phyloP scores from a whole-genome alignment of 2,797 vertebrate genomes.

The Prionace glauca region DNA sequence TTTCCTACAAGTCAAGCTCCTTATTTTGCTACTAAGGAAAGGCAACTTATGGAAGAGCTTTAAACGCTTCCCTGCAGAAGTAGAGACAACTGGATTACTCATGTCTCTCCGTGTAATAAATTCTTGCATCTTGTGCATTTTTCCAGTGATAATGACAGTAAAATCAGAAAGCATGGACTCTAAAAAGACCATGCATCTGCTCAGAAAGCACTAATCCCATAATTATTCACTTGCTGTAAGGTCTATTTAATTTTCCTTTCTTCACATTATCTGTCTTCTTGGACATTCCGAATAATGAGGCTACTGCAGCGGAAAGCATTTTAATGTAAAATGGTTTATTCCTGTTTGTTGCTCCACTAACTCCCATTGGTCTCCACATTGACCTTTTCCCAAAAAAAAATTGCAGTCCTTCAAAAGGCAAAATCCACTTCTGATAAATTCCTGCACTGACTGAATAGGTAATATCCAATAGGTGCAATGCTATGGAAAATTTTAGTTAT shows the following conservation, averaged over 20 bases:
- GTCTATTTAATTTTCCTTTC: neutral
- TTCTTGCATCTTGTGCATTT: neutral
- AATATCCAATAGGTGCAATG: neutral
- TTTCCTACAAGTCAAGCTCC: neutral
- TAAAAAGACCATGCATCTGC: neutral
- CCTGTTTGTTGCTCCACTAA: neutral
- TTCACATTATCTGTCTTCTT: neutral
- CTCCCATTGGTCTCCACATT: neutral
- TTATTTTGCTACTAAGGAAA: neutral
- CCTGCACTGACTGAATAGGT: neutral
- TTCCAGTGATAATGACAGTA: neutral
- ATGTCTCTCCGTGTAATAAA: neutral
- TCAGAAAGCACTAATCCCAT: neutral
- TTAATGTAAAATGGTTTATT: neutral
- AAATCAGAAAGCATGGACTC: neutral
- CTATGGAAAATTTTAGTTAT: neutral
- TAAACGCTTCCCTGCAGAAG: neutral
- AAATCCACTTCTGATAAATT: neutral
- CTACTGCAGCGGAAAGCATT: neutral
- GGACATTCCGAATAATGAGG: neutral
- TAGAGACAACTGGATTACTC: neutral
- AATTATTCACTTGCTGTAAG: neutral
- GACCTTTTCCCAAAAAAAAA: neutral
- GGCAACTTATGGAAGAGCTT: neutral
- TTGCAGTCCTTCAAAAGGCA: neutral